These are phyloP conservation scores for Kryptopterus vitreolus DNA, from an alignment of 2,797 vertebrate species.

Conservation along the genomic window DNA sequence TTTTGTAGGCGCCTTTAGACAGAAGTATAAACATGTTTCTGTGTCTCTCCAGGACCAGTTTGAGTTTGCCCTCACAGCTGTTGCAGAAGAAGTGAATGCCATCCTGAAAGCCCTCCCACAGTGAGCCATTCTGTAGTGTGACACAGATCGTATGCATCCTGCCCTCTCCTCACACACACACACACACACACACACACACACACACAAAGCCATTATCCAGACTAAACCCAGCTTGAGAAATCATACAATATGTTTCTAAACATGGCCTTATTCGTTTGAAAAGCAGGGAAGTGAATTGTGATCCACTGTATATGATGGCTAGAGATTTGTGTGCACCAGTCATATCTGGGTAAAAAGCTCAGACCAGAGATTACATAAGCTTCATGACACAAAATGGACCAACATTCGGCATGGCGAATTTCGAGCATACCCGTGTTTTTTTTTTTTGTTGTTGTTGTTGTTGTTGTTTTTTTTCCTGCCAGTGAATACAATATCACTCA, in stretches of 20 bases:
- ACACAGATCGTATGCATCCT: slow-evolving; percentile 27
- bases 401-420: slow-evolving; percentile 24
- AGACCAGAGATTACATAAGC: slow-evolving; percentile 19
- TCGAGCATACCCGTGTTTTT: neutral
- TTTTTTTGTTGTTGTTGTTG: too few species aligned
- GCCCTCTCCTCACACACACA: slow-evolving; percentile 16
- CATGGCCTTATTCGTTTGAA: slow-evolving; percentile 37
- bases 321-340: slow-evolving; percentile 17
- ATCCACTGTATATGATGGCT: slow-evolving; percentile 12
- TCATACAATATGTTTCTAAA: slow-evolving; percentile 35
- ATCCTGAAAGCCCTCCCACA: slow-evolving; percentile 96
- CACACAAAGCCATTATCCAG: slow-evolving; percentile 32
- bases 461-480: slow-evolving; percentile 1
- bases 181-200: slow-evolving; percentile 21
- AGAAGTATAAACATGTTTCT: neutral
- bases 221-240: slow-evolving; percentile 20
- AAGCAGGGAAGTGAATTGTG: slow-evolving; percentile 28
- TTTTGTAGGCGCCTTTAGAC: too few species aligned
- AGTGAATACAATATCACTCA: slow-evolving; percentile 21
- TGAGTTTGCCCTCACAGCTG: slow-evolving; percentile 93
- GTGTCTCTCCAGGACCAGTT: slow-evolving; percentile 86
- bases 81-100: slow-evolving; percentile 96
- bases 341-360: neutral
- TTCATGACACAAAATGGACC: slow-evolving; percentile 34
- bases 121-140: slow-evolving; percentile 66